Conservation (phyloP, 1,140 invertebrate species). For the Bombyx mandarina region DNA sequence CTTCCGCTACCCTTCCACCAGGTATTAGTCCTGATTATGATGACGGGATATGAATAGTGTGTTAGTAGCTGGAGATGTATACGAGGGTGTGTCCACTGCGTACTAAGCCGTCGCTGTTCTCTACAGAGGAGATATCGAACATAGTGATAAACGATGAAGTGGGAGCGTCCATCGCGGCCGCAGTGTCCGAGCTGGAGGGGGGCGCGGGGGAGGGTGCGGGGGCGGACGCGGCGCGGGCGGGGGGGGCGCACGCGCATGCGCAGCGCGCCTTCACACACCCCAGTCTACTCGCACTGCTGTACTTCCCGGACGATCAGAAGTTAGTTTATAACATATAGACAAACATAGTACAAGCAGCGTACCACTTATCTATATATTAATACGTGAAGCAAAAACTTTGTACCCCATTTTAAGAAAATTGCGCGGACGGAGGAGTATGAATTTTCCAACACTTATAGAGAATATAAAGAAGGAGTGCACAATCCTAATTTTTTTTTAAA, state of each 20-base stretch:
- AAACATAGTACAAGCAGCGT: background rate
- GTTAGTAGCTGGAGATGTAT: no score
- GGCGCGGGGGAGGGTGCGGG: constrained; percentile 70
- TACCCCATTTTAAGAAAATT: no score
- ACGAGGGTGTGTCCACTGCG: no score
- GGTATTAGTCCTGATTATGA: no score
- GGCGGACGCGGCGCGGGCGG: constrained; percentile 74
- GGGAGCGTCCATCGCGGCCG: constrained; percentile 80
- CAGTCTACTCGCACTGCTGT: constrained; percentile 92
- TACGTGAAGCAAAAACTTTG: no score
- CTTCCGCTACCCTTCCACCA: no score
- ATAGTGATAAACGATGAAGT: constrained; percentile 96
- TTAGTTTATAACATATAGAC: constrained; percentile 63
- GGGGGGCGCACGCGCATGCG: constrained; percentile 76
- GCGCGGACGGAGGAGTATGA: no score
- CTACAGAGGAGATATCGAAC: constrained; percentile 87
- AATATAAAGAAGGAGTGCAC: no score
- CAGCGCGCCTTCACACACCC: constrained; percentile 96
- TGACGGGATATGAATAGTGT: no score
- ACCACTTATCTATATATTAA: background rate
- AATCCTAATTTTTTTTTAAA: no score
- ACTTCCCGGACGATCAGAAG: constrained; percentile 99
- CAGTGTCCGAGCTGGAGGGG: constrained; percentile 75
- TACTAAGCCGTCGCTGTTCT: no score
- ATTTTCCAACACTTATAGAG: no score